Conservation (phyloP, 1,140 invertebrate genomes). For the Dermatophagoides farinae region DNA sequence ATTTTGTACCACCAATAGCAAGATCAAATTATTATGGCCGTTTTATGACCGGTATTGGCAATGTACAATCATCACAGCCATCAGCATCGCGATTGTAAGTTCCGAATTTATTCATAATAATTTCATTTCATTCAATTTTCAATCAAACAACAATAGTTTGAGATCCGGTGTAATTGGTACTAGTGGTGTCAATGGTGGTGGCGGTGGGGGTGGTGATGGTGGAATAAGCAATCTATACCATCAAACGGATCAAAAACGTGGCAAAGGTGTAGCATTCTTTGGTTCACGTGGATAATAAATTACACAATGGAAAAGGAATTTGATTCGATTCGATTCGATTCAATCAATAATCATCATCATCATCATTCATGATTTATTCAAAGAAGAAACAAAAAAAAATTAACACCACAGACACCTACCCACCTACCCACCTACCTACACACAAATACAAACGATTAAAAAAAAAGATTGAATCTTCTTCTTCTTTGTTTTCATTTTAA, state of each 20-base stretch:
- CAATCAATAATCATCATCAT: too few relatives aligned
- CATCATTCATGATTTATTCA: too few relatives aligned
- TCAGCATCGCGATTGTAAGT: neutral
- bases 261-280: constrained; percentile 1
- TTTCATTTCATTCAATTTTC: neutral
- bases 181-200: neutral
- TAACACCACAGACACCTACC: too few relatives aligned
- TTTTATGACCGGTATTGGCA: neutral
- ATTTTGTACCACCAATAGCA: neutral
- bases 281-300: neutral
- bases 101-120: neutral
- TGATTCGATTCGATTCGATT: too few relatives aligned
- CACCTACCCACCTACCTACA: too few relatives aligned
- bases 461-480: too few relatives aligned
- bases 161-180: neutral
- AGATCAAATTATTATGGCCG: neutral
- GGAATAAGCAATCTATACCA: neutral
- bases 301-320: too few relatives aligned
- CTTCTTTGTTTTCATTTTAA: too few relatives aligned
- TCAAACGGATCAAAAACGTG: neutral
- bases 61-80: neutral
- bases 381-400: too few relatives aligned
- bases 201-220: too few relatives aligned
- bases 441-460: too few relatives aligned
- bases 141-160: neutral